Percentiles rank a stretch among this genome's conserved stretches.
Evolutionary conservation across 2,797 vertebrate species (phyloP).

Genomic region (Poecile montanus): DNA sequence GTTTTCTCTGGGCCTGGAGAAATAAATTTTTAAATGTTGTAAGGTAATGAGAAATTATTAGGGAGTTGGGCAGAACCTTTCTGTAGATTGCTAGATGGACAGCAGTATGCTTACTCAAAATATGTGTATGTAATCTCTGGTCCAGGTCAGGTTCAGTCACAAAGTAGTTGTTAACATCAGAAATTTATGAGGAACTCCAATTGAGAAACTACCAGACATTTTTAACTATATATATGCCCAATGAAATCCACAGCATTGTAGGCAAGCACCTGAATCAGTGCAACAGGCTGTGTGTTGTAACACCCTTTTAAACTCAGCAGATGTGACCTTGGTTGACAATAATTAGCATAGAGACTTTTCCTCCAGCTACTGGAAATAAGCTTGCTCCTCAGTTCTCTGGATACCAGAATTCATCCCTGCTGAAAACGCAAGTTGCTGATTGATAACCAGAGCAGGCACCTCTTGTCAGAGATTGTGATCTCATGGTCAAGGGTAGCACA

Average conservation of each 20-base stretch:
- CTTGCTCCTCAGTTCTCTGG: background rate
- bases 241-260: background rate
- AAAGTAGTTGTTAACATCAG: background rate
- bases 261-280: background rate
- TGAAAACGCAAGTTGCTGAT: accelerated
- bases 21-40: background rate
- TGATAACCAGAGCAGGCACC: background rate
- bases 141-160: background rate
- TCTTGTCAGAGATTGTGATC: background rate
- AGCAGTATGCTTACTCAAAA: background rate
- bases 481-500: background rate
- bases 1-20: background rate
- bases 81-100: background rate
- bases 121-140: background rate
- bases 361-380: background rate
- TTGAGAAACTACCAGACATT: background rate
- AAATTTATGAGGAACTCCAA: background rate
- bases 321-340: background rate
- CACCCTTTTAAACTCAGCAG: background rate
- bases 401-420: background rate
- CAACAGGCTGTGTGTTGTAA: accelerated
- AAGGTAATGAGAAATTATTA: background rate
- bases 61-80: background rate
- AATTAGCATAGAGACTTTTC: background rate
- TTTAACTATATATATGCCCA: background rate